Conservation (phyloP, 2,888 invertebrate species). For the Rugalucina vietnamica region DNA sequence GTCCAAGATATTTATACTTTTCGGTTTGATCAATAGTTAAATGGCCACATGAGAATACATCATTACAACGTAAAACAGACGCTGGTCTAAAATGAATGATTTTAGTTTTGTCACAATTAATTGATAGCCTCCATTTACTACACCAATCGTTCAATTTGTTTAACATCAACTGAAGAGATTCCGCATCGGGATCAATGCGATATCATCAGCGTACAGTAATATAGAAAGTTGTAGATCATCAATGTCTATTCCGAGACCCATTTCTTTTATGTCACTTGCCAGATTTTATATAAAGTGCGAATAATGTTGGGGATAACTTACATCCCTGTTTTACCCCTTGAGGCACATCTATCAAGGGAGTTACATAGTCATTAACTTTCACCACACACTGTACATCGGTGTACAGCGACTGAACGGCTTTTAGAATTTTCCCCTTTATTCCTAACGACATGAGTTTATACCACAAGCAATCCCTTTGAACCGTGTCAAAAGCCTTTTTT, state of each 20-base stretch:
- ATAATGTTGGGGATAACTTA: no score
- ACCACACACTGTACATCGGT: background rate
- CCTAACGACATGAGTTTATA: no score
- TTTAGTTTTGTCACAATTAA: conserved; percentile 28
- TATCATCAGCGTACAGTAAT: background rate
- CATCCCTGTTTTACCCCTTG: background rate
- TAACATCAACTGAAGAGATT: conserved; percentile 14
- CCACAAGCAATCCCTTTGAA: no score
- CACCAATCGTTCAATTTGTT: no score
- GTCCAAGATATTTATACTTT: conserved; percentile 35
- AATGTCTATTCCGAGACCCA: background rate
- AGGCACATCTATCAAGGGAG: no score
- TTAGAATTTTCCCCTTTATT: background rate
- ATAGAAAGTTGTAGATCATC: background rate
- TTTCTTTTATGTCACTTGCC: background rate
- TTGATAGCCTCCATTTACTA: no score
- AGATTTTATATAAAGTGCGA: background rate
- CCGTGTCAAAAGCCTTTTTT: background rate
- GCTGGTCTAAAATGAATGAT: background rate
- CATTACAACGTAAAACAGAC: background rate
- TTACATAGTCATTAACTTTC: no score
- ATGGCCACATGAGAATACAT: background rate
- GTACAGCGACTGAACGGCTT: background rate
- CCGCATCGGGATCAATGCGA: background rate
- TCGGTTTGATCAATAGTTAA: background rate